A percentile compares a stretch with the other conserved stretches of the same genome.
Conservation (phyloP, 2,888 invertebrate species). For the Caenorhabditis zanzibari region DNA sequence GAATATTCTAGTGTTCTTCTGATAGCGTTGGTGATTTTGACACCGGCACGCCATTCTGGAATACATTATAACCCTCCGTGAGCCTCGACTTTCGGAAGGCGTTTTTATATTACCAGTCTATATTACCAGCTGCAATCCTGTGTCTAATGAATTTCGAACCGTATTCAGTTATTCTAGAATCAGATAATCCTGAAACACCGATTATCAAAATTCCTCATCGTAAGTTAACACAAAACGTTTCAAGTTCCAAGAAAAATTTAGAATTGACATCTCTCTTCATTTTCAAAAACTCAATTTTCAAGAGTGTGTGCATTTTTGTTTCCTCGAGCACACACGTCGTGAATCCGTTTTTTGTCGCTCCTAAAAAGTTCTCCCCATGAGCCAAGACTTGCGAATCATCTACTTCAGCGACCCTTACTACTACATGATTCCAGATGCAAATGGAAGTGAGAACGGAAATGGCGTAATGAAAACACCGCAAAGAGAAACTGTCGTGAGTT, state of each 20-base stretch:
- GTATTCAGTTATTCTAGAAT: slow-evolving; percentile 54
- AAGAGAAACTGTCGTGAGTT: slow-evolving; percentile 64
- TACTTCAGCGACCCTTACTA: slow-evolving; percentile 27
- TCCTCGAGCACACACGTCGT: neutral
- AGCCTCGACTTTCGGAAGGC: neutral
- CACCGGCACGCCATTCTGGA: slow-evolving; percentile 46
- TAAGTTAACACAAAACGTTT: slow-evolving; percentile 25
- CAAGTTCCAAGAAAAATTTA: neutral
- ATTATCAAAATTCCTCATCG: slow-evolving; percentile 56
- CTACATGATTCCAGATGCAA: slow-evolving; percentile 58
- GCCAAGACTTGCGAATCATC: slow-evolving; percentile 29
- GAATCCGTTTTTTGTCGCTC: neutral
- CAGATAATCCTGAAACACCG: slow-evolving; percentile 45
- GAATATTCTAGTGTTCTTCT: slow-evolving; percentile 54
- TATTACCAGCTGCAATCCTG: slow-evolving; percentile 38
- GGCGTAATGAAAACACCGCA: slow-evolving; percentile 62
- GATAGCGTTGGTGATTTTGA: slow-evolving; percentile 28
- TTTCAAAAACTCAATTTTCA: slow-evolving; percentile 39
- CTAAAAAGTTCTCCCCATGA: slow-evolving; percentile 17
- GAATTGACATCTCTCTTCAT: slow-evolving; percentile 17
- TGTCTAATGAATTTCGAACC: slow-evolving; percentile 61
- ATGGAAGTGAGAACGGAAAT: slow-evolving; percentile 60
- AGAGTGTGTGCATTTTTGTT: slow-evolving; percentile 28
- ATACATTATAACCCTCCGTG: slow-evolving; percentile 39
- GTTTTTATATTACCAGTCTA: neutral